phyloP scores from a whole-genome alignment of 53 echinoderm and acorn worm species.

The Mesocentrotus franciscanus region DNA sequence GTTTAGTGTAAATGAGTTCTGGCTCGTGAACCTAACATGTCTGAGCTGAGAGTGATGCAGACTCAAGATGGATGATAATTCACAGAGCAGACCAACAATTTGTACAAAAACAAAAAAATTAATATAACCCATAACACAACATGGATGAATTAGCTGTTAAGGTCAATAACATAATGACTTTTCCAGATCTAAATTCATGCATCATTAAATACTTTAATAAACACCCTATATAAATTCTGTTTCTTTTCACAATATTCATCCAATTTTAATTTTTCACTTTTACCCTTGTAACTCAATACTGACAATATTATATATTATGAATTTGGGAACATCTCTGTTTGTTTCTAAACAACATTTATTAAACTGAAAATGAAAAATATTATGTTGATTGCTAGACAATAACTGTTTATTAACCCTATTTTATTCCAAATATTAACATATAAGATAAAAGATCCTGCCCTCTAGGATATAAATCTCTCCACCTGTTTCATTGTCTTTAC shows the following conservation, averaged over 20 bases:
- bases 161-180: slow-evolving; percentile 6
- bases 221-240: background rate
- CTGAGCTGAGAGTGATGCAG: background rate
- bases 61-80: background rate
- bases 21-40: background rate
- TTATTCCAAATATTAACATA: background rate
- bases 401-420: background rate
- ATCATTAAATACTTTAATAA: background rate
- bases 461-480: background rate
- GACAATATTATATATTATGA: background rate
- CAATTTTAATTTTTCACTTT: background rate
- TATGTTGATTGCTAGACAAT: background rate
- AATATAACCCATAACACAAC: background rate
- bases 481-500: slow-evolving; percentile 4
- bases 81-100: slow-evolving; percentile 4
- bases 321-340: background rate
- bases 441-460: background rate
- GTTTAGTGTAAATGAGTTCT: background rate
- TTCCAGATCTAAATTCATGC: background rate
- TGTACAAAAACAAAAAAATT: background rate
- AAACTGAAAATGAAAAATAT: background rate
- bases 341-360: background rate
- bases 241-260: background rate
- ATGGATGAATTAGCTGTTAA: background rate
- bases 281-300: background rate